These are phyloP conservation scores for Drosophila arizonae DNA, from an alignment of 1,140 invertebrate genomes.

Conservation along the genomic window DNA sequence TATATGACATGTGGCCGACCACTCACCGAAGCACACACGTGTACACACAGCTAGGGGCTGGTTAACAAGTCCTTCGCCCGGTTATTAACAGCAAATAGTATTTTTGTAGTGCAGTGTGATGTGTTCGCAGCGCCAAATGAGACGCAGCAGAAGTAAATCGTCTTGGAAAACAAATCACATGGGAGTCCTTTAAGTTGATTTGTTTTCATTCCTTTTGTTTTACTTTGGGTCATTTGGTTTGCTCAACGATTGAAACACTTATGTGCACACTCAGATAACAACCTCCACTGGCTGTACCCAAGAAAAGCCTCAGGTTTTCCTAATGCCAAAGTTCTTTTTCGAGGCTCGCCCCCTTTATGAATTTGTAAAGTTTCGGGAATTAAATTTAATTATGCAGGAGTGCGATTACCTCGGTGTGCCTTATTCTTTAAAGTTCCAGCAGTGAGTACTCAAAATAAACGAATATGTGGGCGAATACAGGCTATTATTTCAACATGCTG, in stretches of 20 bases:
- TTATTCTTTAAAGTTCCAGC: background rate
- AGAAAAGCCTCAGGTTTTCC: conserved; percentile 1
- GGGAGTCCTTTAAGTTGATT: conserved; percentile 50
- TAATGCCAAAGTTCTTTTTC: conserved; percentile 28
- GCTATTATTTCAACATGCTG: background rate
- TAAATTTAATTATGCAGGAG: conserved; percentile 29
- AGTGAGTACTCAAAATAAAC: background rate
- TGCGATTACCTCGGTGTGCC: background rate
- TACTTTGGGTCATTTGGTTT: conserved; percentile 30
- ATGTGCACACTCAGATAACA: conserved; percentile 17
- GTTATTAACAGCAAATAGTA: conserved; percentile 70
- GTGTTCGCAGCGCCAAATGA: conserved; percentile 57
- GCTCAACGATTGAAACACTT: conserved; percentile 34
- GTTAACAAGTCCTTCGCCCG: conserved; percentile 58
- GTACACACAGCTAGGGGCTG: background rate
- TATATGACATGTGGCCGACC: conserved; percentile 18
- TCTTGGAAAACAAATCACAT: conserved; percentile 56
- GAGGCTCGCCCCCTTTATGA: background rate
- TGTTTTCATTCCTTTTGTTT: conserved; percentile 41
- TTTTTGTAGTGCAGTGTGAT: conserved; percentile 31
- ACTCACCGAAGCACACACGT: conserved; percentile 6
- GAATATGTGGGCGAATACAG: background rate
- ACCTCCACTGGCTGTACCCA: background rate
- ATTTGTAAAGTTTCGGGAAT: conserved; percentile 22
- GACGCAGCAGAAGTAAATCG: conserved; percentile 56